Conservation (phyloP, 2,113 vertebrate species). For the Dipodomys spectabilis region DNA sequence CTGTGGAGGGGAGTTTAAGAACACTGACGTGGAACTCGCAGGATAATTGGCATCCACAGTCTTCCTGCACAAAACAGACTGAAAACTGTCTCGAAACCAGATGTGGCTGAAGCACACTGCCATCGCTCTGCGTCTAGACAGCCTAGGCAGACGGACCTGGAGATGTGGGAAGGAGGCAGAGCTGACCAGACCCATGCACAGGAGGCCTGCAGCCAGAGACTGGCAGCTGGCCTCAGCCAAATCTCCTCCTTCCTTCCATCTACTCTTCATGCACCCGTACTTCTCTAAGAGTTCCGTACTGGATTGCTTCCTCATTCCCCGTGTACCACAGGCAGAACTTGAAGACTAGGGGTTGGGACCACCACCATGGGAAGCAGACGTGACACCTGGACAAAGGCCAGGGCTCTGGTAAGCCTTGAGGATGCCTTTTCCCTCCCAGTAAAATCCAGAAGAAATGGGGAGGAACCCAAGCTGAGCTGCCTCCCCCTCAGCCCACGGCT, state of each 20-base stretch:
- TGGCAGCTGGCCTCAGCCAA: too few species aligned
- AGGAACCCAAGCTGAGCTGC: too few species aligned
- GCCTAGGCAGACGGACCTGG: fast-evolving
- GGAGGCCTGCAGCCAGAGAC: not conserved
- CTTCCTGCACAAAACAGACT: not conserved
- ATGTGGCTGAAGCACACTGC: fast-evolving
- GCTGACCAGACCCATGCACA: too few species aligned
- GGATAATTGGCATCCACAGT: fast-evolving
- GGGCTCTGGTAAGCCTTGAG: fast-evolving
- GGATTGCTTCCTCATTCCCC: too few species aligned
- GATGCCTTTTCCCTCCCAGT: not conserved
- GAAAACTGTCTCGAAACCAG: not conserved
- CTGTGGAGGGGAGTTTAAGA: too few species aligned
- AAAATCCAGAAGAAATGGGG: not conserved
- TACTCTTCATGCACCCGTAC: fast-evolving
- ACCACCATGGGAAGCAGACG: too few species aligned
- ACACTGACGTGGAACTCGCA: fast-evolving
- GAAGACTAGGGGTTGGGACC: too few species aligned
- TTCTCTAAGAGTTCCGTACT: too few species aligned
- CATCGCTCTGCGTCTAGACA: fast-evolving
- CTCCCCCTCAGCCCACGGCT: not conserved
- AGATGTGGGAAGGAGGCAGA: too few species aligned
- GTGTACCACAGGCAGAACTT: too few species aligned
- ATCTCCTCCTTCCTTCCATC: not conserved
- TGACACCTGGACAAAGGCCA: too few species aligned